phyloP scores from a whole-genome alignment of 2,888 invertebrate species.

The Melinaea marsaeus region DNA sequence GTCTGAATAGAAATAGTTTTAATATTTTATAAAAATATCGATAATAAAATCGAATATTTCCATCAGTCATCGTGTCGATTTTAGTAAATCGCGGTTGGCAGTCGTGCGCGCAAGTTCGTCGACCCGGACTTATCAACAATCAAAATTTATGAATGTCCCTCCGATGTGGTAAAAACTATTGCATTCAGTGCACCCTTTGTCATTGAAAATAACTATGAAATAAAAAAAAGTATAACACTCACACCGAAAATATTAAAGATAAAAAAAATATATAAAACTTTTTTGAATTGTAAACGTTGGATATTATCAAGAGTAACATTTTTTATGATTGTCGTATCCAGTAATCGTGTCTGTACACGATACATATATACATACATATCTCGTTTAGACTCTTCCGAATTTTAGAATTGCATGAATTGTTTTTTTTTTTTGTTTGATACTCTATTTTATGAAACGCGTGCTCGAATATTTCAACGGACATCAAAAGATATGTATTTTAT shows the following conservation, averaged over 20 bases:
- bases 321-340: slow-evolving; percentile 48
- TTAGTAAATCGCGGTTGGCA: slow-evolving; percentile 56
- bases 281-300: slow-evolving; percentile 37
- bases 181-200: slow-evolving; percentile 34
- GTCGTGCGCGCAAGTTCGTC: slow-evolving; percentile 67
- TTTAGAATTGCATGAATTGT: slow-evolving; percentile 32
- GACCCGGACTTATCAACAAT: slow-evolving; percentile 71
- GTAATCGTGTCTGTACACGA: too few species aligned
- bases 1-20: too few species aligned
- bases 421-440: slow-evolving; percentile 29
- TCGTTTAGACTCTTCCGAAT: slow-evolving; percentile 44
- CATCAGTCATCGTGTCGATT: slow-evolving; percentile 52
- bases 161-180: slow-evolving; percentile 31
- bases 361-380: slow-evolving; percentile 40
- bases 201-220: not conserved
- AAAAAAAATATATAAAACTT: too few species aligned
- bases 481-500: slow-evolving; percentile 4
- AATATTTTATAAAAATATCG: slow-evolving; percentile 6
- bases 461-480: slow-evolving; percentile 14
- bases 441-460: slow-evolving; percentile 21
- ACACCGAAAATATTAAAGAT: too few species aligned
- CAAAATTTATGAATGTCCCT: slow-evolving; percentile 53
- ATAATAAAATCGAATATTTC: slow-evolving; percentile 39
- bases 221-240: too few species aligned
- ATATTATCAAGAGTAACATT: slow-evolving; percentile 44